A percentile compares a stretch with the other conserved stretches of the same genome.
Evolutionary conservation across 2,797 vertebrate genomes (phyloP).

Genomic region (Arnoldichthys spilopterus): DNA sequence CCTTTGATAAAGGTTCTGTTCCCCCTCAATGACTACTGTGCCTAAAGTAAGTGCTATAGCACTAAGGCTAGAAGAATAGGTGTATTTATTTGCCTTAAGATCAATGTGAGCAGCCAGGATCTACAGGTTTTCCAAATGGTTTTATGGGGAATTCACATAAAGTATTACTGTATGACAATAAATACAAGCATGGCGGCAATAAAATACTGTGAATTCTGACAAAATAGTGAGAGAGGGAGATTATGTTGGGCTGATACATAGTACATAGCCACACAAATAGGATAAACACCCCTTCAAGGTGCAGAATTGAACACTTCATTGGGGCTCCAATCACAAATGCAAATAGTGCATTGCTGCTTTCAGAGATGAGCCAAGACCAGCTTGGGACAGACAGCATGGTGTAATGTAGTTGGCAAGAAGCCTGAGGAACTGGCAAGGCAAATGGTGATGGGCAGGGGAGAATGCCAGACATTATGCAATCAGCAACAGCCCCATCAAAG

Average conservation of each 20-base stretch:
- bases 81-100: no score
- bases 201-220: neutral
- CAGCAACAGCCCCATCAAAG: conserved; percentile 55
- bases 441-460: conserved; percentile 26
- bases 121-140: neutral
- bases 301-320: neutral
- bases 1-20: no score
- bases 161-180: neutral
- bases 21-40: no score
- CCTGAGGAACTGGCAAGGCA: conserved; percentile 44
- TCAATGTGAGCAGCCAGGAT: neutral
- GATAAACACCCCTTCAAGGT: neutral
- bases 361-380: conserved; percentile 21
- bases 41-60: no score
- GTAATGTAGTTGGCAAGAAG: conserved; percentile 56
- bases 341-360: neutral
- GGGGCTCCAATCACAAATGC: neutral
- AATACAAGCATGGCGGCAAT: neutral
- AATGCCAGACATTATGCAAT: conserved; percentile 52
- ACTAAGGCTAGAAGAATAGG: no score
- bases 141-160: neutral
- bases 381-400: conserved; percentile 41
- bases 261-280: neutral
- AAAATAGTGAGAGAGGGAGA: neutral
- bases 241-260: no score